A percentile compares a stretch with the other conserved stretches of the same genome.
phyloP scores from a whole-genome alignment of 2,888 invertebrate species.

The Cinara cedri region DNA sequence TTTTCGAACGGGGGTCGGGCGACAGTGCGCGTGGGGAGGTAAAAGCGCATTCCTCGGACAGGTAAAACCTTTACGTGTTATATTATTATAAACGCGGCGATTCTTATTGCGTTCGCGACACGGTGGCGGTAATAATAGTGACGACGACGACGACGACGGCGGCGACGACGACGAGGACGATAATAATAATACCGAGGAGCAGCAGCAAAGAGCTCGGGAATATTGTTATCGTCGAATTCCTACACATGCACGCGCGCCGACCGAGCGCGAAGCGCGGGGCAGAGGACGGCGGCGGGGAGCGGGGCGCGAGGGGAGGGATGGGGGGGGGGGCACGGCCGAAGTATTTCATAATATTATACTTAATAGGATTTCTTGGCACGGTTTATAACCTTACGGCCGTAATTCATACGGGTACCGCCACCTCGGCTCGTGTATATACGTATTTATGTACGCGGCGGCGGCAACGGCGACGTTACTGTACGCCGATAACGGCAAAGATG shows the following conservation, averaged over 20 bases:
- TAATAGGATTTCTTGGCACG: constrained; percentile 57
- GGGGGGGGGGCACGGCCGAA: constrained; percentile 22
- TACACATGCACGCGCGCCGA: constrained; percentile 13
- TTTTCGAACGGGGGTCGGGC: no score
- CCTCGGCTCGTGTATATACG: neutral
- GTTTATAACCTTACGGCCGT: constrained; percentile 56
- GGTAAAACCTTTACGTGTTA: constrained; percentile 8
- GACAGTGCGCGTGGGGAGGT: no score
- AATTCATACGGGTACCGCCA: constrained; percentile 45
- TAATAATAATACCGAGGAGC: neutral
- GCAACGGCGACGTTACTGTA: constrained; percentile 26
- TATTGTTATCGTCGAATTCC: constrained; percentile 54
- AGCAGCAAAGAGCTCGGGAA: constrained; percentile 21
- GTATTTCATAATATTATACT: constrained; percentile 55
- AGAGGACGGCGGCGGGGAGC: neutral
- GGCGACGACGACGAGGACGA: neutral
- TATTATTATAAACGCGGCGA: neutral
- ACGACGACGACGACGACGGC: neutral
- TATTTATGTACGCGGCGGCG: neutral
- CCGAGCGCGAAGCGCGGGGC: neutral
- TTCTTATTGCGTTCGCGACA: constrained; percentile 28
- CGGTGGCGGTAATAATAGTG: constrained; percentile 10
- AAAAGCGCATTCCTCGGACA: constrained; percentile 4
- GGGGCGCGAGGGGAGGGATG: no score
- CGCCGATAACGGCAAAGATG: constrained; percentile 53